phyloP scores from a whole-genome alignment of 1,140 invertebrate genomes.

The Drosophila kanapiae region DNA sequence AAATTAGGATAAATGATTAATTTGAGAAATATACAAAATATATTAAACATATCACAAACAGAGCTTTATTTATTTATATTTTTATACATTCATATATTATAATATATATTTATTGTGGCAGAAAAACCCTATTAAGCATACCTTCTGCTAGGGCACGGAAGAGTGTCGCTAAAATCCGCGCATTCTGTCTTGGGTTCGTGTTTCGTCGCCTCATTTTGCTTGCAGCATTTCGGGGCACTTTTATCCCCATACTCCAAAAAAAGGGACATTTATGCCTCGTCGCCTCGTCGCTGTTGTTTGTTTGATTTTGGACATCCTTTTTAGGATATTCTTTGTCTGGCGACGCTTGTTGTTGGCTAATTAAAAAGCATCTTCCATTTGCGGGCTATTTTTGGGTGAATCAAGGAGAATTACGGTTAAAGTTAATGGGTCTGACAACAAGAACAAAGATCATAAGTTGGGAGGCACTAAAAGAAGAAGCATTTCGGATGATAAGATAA shows the following conservation, averaged over 20 bases:
- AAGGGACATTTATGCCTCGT: slow-evolving; percentile 46
- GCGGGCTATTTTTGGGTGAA: slow-evolving; percentile 3
- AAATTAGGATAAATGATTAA: no score
- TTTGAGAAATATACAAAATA: background rate
- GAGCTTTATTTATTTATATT: background rate
- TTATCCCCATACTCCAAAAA: background rate
- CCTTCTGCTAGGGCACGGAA: background rate
- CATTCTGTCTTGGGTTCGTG: slow-evolving; percentile 47
- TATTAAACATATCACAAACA: no score
- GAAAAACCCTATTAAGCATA: background rate
- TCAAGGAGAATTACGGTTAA: background rate
- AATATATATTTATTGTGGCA: background rate
- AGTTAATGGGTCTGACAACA: background rate
- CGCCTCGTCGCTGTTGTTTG: slow-evolving; percentile 12
- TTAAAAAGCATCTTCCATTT: slow-evolving; percentile 68
- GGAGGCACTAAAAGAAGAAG: no score
- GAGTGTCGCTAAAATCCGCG: slow-evolving; percentile 30
- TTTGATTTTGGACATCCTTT: slow-evolving; percentile 55
- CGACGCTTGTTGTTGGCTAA: slow-evolving; percentile 63
- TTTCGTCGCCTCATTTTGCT: slow-evolving; percentile 66
- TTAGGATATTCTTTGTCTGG: slow-evolving; percentile 51
- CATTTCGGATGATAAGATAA: background rate
- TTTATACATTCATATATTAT: background rate
- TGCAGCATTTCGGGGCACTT: slow-evolving; percentile 61
- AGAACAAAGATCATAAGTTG: background rate